Evolutionary conservation across 2,797 vertebrate genomes (phyloP), one percentile per base, ranked within the genome.

Genomic region (Acipenser transmontanus): DNA sequence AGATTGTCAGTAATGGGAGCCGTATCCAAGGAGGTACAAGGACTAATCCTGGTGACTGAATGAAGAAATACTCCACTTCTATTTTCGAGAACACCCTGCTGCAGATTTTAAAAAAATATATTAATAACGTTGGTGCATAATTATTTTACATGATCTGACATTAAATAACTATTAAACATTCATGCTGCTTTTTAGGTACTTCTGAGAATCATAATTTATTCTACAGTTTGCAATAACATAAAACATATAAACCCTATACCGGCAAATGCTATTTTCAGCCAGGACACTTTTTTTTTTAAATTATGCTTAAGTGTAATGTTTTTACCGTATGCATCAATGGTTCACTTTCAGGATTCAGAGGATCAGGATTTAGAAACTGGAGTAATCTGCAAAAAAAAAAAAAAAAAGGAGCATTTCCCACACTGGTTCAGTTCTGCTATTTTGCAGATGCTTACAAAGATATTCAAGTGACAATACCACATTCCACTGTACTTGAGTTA

Each of bases 1-100:
- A 97, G 76, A n/a, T 61, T n/a, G 11, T 85, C 73, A 1, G 73
- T 83, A 67, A 98, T 66, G 0, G 93, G 91, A 1, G 93, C 82
- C 0, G 70, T 74, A 6, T 88, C 85, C 67, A 95, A 50, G 68
- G 66, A 67, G n/a, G 70, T 76, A 7, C 88, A 93, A 5, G 94
- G 89, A 13, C 72, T 87, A 62, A 65, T 78, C 52, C 78, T 74
- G 76, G 81, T 70, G 72, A 68, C 76, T 13, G 76, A 91, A 77
- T 84, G 91, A 66, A 69, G 83, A 67, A 20, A 78, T 68, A 78
- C 67, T 9, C 73, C 78, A 7, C n/a, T 72, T 4, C 6, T 60
- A 13, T 66, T 70, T 34, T 34, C 34, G 1, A 34, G 34, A 4
- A 34, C 4, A 3, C 34, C 34, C 34, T 34, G 34, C 34, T 34